These are phyloP conservation scores for Bombus superbus DNA, from an alignment of 1,140 invertebrate species.

Conservation along the genomic window DNA sequence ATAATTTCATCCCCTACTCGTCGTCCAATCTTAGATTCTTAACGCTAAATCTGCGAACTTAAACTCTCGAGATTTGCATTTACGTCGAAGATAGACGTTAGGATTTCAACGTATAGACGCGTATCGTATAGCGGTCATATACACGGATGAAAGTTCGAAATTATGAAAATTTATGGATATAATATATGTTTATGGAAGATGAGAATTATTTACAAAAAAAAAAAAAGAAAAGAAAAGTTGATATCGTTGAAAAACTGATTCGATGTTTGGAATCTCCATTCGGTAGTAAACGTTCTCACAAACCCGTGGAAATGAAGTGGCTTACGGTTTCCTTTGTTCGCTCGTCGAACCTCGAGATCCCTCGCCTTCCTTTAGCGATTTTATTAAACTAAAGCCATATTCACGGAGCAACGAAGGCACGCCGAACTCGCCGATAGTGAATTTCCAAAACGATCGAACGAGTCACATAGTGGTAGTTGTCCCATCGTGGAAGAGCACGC, in stretches of 20 bases:
- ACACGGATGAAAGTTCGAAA: background rate
- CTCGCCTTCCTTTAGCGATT: no score
- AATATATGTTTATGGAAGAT: no score
- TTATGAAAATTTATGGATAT: background rate
- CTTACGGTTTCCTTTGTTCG: background rate
- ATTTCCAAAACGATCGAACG: slow-evolving; percentile 9
- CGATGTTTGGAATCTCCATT: no score
- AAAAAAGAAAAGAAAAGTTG: no score
- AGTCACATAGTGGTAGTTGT: background rate
- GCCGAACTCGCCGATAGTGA: background rate
- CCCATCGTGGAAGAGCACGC: background rate
- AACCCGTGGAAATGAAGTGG: background rate
- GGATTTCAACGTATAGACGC: background rate
- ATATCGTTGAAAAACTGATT: no score
- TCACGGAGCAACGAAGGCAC: background rate
- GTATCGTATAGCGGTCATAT: no score
- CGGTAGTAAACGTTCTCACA: background rate
- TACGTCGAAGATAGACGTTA: background rate
- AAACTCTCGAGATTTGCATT: background rate
- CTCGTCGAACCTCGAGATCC: background rate
- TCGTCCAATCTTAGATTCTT: background rate
- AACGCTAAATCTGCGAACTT: background rate
- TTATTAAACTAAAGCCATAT: background rate
- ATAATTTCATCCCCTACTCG: background rate
- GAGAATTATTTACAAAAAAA: no score